Conservation (phyloP, 37 sponge, comb jelly and placozoan genomes). For the Aphrocallistes beatrix region DNA sequence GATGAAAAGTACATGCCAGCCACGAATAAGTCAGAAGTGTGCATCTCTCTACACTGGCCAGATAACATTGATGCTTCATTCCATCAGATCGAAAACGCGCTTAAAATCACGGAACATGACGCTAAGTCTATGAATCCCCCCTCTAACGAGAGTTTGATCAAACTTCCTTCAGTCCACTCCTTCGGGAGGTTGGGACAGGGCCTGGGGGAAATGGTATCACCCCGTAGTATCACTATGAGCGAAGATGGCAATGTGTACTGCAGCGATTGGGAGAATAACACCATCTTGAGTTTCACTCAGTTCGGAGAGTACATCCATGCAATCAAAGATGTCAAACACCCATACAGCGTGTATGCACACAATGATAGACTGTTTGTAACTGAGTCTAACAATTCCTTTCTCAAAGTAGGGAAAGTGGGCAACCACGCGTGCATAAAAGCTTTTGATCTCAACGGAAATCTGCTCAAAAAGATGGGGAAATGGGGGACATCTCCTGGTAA, state of each 20-base stretch:
- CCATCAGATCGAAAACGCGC: not conserved
- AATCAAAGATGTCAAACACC: not conserved
- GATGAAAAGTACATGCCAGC: not conserved
- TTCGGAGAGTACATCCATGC: not conserved
- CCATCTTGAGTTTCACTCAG: not conserved
- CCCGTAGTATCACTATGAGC: not conserved
- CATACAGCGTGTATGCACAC: not conserved
- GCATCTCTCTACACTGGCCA: not conserved
- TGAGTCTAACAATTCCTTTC: not conserved
- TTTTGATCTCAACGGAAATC: not conserved
- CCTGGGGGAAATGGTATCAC: not conserved
- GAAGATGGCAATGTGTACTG: not conserved
- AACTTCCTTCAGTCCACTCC: not conserved
- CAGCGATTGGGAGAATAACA: not conserved
- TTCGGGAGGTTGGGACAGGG: conserved; percentile 13
- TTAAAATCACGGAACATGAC: not conserved
- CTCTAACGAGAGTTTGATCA: not conserved
- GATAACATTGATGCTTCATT: not conserved
- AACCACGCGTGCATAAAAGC: not conserved
- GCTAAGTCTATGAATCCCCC: not conserved
- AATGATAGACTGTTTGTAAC: not conserved
- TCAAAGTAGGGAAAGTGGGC: not conserved
- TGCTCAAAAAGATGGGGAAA: not conserved
- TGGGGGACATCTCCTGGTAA: not conserved
- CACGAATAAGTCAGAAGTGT: not conserved